phyloP scores from a whole-genome alignment of 2,888 invertebrate species.

The Polyommatus iphigenia region DNA sequence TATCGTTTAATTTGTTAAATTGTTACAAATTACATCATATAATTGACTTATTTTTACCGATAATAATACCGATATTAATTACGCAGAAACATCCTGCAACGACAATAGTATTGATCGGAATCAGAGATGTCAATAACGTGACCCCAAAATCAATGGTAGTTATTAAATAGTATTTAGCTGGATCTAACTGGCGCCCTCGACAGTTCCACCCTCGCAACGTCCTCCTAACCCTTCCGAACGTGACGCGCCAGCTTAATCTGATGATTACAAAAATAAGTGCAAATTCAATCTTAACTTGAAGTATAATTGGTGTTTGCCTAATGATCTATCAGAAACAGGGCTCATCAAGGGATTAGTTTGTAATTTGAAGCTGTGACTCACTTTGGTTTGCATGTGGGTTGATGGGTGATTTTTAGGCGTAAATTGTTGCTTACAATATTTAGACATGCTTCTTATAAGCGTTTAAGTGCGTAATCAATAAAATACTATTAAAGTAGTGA shows the following conservation, averaged over 20 bases:
- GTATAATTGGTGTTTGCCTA: slow-evolving; percentile 17
- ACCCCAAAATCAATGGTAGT: background rate
- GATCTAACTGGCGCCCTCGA: slow-evolving; percentile 1
- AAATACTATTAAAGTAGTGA: too few relatives aligned
- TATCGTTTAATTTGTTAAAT: background rate
- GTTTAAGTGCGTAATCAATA: background rate
- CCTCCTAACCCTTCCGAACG: slow-evolving; percentile 16
- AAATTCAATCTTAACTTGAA: slow-evolving; percentile 9
- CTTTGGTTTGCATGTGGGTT: background rate
- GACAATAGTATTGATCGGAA: background rate
- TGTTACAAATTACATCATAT: background rate
- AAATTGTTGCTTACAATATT: too few relatives aligned
- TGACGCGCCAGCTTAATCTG: slow-evolving; percentile 9
- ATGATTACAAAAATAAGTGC: slow-evolving; percentile 24
- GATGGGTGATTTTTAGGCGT: background rate
- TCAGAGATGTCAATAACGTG: background rate
- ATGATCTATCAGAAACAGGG: slow-evolving; percentile 15
- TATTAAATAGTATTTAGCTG: slow-evolving; percentile 14
- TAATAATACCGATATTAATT: background rate
- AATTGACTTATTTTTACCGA: background rate
- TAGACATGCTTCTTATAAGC: too few relatives aligned
- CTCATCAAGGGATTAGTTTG: background rate
- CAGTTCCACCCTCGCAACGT: background rate
- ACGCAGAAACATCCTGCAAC: background rate
- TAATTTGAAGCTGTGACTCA: background rate